Evolutionary conservation across 2,888 invertebrate species (phyloP).

Genomic region (Amphipyra tragopoginis): DNA sequence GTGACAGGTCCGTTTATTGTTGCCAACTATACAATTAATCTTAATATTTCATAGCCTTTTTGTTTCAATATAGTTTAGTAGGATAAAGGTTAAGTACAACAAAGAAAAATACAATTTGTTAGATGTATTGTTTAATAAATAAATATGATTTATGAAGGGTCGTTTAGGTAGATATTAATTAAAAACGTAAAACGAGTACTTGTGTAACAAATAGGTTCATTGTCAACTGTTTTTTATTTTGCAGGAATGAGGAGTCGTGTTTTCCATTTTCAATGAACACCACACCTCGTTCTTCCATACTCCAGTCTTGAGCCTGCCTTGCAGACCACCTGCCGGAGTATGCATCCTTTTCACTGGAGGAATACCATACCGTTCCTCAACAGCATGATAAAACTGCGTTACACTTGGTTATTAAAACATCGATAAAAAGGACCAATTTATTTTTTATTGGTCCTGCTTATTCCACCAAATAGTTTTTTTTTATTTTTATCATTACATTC

Average conservation of each 20-base stretch:
- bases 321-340: too few relatives aligned
- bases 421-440: neutral
- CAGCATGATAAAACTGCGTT: too few relatives aligned
- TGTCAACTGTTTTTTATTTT: too few relatives aligned
- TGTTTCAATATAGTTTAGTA: constrained; percentile 27
- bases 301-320: too few relatives aligned
- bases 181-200: neutral
- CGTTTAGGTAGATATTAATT: neutral
- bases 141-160: constrained; percentile 14
- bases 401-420: neutral
- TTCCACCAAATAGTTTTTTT: neutral
- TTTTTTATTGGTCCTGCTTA: neutral
- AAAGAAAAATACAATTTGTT: constrained; percentile 26
- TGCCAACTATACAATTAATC: constrained; percentile 41
- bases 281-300: too few relatives aligned
- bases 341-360: too few relatives aligned
- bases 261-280: too few relatives aligned
- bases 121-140: constrained; percentile 43
- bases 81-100: constrained; percentile 13
- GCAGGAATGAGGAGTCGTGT: too few relatives aligned
- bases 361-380: too few relatives aligned
- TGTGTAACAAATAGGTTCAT: too few relatives aligned
- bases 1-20: constrained; percentile 41
- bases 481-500: constrained; percentile 7
- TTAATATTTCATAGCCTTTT: constrained; percentile 42